phyloP scores from a whole-genome alignment of 2,888 invertebrate species.

The Lacanobia wlatinum region DNA sequence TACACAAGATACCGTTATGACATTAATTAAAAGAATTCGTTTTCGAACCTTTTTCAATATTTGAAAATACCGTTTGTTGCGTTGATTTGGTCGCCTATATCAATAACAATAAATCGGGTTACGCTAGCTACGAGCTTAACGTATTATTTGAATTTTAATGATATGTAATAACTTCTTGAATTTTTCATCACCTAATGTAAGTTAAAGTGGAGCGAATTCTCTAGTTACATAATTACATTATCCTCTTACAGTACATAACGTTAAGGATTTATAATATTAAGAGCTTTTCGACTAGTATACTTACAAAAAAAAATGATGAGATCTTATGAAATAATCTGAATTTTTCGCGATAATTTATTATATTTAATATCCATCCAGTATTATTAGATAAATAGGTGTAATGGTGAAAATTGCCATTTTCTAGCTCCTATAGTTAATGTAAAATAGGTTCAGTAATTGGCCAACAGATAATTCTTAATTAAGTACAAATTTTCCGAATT shows the following conservation, averaged over 20 bases:
- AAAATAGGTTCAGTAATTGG: slow-evolving; percentile 82
- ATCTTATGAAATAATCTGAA: slow-evolving; percentile 89
- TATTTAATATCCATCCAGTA: slow-evolving; percentile 90
- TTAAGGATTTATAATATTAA: slow-evolving; percentile 86
- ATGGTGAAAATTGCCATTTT: slow-evolving; percentile 79
- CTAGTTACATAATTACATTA: slow-evolving; percentile 81
- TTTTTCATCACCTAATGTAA: slow-evolving; percentile 79
- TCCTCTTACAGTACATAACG: slow-evolving; percentile 82
- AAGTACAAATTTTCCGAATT: slow-evolving; percentile 68
- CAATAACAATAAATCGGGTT: slow-evolving; percentile 51
- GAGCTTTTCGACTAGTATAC: slow-evolving; percentile 89
- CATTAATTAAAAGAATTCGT: slow-evolving; percentile 27
- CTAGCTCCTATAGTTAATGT: slow-evolving; percentile 85
- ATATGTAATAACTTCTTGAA: slow-evolving; percentile 73
- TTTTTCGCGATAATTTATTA: slow-evolving; percentile 88
- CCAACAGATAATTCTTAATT: slow-evolving; percentile 74
- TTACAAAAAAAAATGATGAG: slow-evolving; percentile 84
- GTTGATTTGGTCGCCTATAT: slow-evolving; percentile 38
- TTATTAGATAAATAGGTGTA: slow-evolving; percentile 89
- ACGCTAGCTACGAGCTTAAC: slow-evolving; percentile 83
- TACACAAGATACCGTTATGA: slow-evolving; percentile 49
- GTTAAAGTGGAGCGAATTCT: slow-evolving; percentile 75
- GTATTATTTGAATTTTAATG: slow-evolving; percentile 74
- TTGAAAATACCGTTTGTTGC: slow-evolving; percentile 17
- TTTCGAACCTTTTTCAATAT: slow-evolving; percentile 20